phyloP scores from a whole-genome alignment of 2,888 invertebrate genomes.

The Coelopa pilipes region DNA sequence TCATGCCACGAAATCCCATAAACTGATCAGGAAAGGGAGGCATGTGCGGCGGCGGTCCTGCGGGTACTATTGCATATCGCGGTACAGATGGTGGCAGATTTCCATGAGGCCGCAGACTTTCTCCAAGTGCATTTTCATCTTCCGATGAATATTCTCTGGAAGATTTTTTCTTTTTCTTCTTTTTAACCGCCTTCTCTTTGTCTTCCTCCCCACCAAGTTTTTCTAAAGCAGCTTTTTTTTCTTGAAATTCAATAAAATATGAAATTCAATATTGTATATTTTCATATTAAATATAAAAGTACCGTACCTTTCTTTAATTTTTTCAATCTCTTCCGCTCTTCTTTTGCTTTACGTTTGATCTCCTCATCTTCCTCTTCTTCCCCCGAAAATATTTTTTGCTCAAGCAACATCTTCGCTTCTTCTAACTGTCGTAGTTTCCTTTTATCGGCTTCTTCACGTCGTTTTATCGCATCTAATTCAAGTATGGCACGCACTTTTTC shows the following conservation, averaged over 20 bases:
- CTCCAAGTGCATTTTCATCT: neutral
- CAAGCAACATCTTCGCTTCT: conserved; percentile 18
- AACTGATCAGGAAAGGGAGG: conserved; percentile 42
- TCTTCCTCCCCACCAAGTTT: conserved; percentile 38
- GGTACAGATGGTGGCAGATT: conserved; percentile 36
- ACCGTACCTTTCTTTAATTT: conserved; percentile 45
- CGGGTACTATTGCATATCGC: conserved; percentile 24
- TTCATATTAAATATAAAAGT: neutral
- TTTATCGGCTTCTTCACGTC: conserved; percentile 51
- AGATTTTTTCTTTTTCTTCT: neutral
- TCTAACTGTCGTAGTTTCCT: conserved; percentile 42
- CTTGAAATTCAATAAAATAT: conserved; percentile 4
- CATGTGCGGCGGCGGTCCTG: conserved; percentile 38
- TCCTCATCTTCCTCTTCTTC: conserved; percentile 44
- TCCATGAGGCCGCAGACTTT: conserved; percentile 13
- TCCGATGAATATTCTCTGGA: conserved; percentile 15
- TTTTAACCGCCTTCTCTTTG: conserved; percentile 32
- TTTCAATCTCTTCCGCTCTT: conserved; percentile 46
- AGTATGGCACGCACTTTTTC: conserved; percentile 52
- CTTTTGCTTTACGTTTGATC: conserved; percentile 46
- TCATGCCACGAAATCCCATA: conserved; percentile 49
- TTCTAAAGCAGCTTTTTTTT: conserved; percentile 39
- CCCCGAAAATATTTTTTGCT: conserved; percentile 17
- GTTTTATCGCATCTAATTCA: conserved; percentile 55
- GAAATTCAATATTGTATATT: neutral